Conservation (phyloP, 2,888 invertebrate genomes). For the Cyaniris semiargus region DNA sequence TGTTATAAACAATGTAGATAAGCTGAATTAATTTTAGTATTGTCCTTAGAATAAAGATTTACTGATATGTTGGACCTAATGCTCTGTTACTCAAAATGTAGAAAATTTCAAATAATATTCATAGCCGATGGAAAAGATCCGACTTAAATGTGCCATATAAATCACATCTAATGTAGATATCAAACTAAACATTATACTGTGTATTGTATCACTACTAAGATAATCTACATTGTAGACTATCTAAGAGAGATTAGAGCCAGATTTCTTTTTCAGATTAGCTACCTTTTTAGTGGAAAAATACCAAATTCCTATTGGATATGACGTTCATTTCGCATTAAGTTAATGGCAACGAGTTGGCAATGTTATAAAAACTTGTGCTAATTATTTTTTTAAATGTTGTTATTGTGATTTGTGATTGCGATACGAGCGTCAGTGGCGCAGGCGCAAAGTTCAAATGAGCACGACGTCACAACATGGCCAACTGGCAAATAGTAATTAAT, state of each 20-base stretch:
- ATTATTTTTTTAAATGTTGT: constrained; percentile 30
- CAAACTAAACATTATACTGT: too few relatives aligned
- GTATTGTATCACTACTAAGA: too few relatives aligned
- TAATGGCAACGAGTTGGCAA: neutral
- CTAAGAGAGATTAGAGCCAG: too few relatives aligned
- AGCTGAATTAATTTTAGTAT: neutral
- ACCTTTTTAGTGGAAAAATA: neutral
- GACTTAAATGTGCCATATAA: neutral
- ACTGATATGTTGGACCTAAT: neutral
- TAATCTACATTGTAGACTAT: too few relatives aligned
- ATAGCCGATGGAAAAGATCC: neutral
- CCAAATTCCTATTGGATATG: neutral
- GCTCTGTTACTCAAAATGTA: neutral
- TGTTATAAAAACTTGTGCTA: constrained; percentile 27
- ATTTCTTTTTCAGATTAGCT: neutral
- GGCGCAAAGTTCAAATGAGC: constrained; percentile 53
- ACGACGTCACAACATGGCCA: constrained; percentile 41
- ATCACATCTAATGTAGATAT: too few relatives aligned
- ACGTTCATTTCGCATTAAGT: neutral
- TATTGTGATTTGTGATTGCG: constrained; percentile 36
- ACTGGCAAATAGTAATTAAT: constrained; percentile 30
- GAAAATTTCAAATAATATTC: neutral
- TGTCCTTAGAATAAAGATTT: neutral
- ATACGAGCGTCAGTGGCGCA: constrained; percentile 43
- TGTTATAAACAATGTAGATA: neutral